A percentile compares a stretch with the other conserved stretches of the same genome.
These are phyloP conservation scores for Reticulitermes lucifugus DNA, from an alignment of 2,888 invertebrate genomes.

Conservation along the genomic window DNA sequence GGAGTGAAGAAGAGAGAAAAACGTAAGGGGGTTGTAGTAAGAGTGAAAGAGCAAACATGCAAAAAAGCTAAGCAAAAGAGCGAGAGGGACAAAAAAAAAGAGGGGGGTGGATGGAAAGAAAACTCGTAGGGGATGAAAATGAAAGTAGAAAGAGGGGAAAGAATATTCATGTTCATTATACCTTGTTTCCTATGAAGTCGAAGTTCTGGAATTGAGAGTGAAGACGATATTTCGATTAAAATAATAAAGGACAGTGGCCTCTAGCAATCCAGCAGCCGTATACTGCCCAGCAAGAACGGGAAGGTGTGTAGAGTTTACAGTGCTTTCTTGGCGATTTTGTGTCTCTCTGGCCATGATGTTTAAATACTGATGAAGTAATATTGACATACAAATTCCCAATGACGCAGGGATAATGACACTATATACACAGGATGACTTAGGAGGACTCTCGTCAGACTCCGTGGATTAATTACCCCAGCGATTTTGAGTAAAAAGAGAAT, in stretches of 20 bases:
- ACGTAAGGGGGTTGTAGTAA: neutral
- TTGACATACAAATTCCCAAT: too few relatives aligned
- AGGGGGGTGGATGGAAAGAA: neutral
- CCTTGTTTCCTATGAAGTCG: conserved; percentile 32
- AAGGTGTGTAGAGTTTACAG: too few relatives aligned
- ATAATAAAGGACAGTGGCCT: neutral
- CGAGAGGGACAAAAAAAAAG: neutral
- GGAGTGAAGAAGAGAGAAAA: neutral
- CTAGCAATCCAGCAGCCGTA: too few relatives aligned
- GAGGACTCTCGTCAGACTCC: neutral
- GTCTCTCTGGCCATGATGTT: too few relatives aligned
- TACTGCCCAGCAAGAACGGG: too few relatives aligned
- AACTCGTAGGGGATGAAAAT: conserved; percentile 38
- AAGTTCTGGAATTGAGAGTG: conserved; percentile 11
- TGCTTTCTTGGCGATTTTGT: too few relatives aligned
- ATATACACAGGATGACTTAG: too few relatives aligned
- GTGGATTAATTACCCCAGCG: neutral
- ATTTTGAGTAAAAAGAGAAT: too few relatives aligned
- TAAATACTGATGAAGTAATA: too few relatives aligned
- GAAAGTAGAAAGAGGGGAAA: conserved; percentile 35
- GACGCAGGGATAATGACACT: too few relatives aligned
- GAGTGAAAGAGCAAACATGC: conserved; percentile 22
- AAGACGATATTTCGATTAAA: conserved; percentile 10
- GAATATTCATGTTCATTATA: conserved; percentile 40
- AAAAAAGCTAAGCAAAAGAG: conserved; percentile 34